A percentile compares a stretch with the other conserved stretches of the same genome.
Evolutionary conservation across 2,113 vertebrate species (phyloP).

Genomic region (Morphnarchus princeps): DNA sequence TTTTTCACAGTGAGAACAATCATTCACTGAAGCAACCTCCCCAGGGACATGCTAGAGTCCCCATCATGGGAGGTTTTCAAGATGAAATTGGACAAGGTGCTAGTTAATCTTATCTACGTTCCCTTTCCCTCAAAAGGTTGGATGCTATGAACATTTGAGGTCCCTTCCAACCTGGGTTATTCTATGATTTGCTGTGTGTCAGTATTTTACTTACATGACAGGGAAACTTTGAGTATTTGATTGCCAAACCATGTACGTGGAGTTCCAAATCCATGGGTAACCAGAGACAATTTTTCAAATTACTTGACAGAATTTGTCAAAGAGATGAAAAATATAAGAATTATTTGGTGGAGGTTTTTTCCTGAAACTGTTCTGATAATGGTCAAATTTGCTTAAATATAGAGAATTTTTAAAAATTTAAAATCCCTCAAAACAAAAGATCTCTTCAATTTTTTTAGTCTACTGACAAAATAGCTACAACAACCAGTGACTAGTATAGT

Average conservation of each 20-base stretch:
- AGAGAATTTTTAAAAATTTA: background rate
- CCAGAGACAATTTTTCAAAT: background rate
- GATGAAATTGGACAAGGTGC: background rate
- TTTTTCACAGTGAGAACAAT: background rate
- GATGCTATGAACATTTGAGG: background rate
- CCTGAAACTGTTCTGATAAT: background rate
- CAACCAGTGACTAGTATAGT: background rate
- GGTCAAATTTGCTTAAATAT: background rate
- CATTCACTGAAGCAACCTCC: background rate
- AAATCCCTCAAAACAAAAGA: background rate
- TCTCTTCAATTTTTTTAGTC: background rate
- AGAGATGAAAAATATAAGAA: background rate
- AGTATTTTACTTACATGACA: background rate
- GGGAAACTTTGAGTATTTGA: background rate
- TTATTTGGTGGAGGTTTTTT: accelerated
- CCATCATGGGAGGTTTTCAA: background rate
- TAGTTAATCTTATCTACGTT: background rate
- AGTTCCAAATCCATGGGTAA: background rate
- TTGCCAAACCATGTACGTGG: background rate
- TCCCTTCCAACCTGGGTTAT: background rate
- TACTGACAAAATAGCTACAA: background rate
- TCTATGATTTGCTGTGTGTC: background rate
- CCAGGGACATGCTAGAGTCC: background rate
- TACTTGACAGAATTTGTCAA: background rate
- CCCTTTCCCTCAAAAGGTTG: background rate